phyloP scores from a whole-genome alignment of 2,888 invertebrate species.

The Drosophila suboccidentalis region DNA sequence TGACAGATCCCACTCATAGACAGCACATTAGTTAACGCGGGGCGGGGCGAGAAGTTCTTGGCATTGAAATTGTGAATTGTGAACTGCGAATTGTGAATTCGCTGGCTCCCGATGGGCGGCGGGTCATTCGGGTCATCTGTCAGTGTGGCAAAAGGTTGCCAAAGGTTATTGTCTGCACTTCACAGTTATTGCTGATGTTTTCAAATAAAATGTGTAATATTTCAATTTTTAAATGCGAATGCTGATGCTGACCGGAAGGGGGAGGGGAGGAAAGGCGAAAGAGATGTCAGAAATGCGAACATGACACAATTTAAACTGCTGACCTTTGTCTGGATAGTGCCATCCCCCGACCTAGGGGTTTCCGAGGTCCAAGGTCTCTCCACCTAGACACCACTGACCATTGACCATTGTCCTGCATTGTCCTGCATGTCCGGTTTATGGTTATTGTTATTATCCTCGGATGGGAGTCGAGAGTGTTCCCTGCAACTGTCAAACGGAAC shows the following conservation, averaged over 20 bases:
- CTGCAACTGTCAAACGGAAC: constrained; percentile 75
- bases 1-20: constrained; percentile 64
- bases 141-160: constrained; percentile 52
- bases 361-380: constrained; percentile 51
- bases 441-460: constrained; percentile 82
- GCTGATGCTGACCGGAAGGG: constrained; percentile 10
- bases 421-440: constrained; percentile 73
- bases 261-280: constrained; percentile 11
- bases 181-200: constrained; percentile 62
- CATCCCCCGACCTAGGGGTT: constrained; percentile 57
- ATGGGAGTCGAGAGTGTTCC: constrained; percentile 55
- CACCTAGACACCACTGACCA: constrained; percentile 46
- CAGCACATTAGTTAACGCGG: constrained; percentile 58
- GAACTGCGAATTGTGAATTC: neutral
- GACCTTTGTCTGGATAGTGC: constrained; percentile 63
- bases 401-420: constrained; percentile 61
- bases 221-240: constrained; percentile 73
- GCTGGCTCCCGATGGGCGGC: constrained; percentile 7
- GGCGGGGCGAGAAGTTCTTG: constrained; percentile 1
- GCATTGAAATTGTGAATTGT: constrained; percentile 6
- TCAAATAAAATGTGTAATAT: constrained; percentile 80
- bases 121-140: constrained; percentile 60
- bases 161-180: constrained; percentile 61
- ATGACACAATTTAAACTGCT: constrained; percentile 80
- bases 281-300: constrained; percentile 63